Evolutionary conservation across 92 coral and sea anemone species (phyloP), one percentile per base, ranked within the genome.

Genomic region (Epizoanthus stellaris): DNA sequence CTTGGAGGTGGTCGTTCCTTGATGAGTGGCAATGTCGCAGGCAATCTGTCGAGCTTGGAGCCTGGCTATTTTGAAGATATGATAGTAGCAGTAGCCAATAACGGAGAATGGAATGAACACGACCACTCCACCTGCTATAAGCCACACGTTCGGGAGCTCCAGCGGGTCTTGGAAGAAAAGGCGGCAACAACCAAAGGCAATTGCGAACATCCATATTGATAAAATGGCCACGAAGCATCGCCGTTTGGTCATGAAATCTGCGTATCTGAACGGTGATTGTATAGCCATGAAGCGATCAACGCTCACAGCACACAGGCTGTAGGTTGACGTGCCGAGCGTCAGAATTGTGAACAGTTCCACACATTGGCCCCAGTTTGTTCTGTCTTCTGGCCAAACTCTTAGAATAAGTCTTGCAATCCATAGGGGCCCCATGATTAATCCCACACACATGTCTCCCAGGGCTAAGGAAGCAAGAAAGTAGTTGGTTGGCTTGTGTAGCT

Each of bases 221-320:
- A 79, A n/a, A 42, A 79, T 79, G 5, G 72, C 70, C 21, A 21
- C 34, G 3, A 79, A 45, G 30, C 83, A 79, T 20, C 83, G 83
- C 4, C 43, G 16, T 45, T 63, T 79, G 6, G 83, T 79, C 71
- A 79, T 63, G 40, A 20, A 43, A 59, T 79, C 83, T n/a, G 83
- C 60, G 70, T 79, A 79, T 17, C 13, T 45, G 30, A 79, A 79
- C 13, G 83, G 83, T 14, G 43, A 79, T 11, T 59, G 60, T 11
- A 79, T 79, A 20, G 83, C 83, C 40, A 79, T 47, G 57, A 61
- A 79, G 83, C 83, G 83, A n/a, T 79, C 83, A 62, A 79, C 49
- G 49, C 83, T 79, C 16, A 79, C 83, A 4, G 83, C 83, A 20
- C 83, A 62, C 12, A 79, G 53, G 65, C 71, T 79, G 83, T 79